These are phyloP conservation scores for Rotaria macrura DNA, from an alignment of 2,888 invertebrate genomes.

Conservation along the genomic window DNA sequence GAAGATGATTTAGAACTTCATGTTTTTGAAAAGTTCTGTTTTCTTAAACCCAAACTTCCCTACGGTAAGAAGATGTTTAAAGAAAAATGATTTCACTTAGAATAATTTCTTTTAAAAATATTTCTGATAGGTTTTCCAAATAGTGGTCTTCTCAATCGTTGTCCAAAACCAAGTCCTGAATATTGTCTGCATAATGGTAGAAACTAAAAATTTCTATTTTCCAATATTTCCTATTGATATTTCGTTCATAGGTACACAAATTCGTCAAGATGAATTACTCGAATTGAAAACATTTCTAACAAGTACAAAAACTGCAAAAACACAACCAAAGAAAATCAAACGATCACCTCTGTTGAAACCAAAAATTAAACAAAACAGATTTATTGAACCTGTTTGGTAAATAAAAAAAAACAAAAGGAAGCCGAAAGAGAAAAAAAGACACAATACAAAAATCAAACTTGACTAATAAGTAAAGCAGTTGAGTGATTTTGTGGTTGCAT, in stretches of 20 bases:
- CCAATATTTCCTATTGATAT: too few species aligned
- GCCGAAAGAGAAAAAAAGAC: too few species aligned
- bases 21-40: background rate
- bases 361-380: background rate
- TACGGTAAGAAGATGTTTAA: background rate
- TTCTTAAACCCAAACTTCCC: constrained; percentile 1
- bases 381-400: background rate
- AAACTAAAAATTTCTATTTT: background rate
- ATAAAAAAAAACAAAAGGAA: background rate
- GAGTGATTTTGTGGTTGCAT: background rate
- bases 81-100: background rate
- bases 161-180: background rate
- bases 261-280: constrained; percentile 15
- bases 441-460: background rate
- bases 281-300: background rate
- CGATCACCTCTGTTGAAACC: background rate
- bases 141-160: background rate
- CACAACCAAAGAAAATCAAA: background rate
- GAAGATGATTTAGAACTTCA: constrained; percentile 7
- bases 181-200: background rate
- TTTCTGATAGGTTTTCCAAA: background rate
- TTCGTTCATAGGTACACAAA: background rate
- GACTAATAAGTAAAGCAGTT: background rate
- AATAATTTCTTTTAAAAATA: background rate
- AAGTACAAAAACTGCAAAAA: background rate